Conservation (phyloP, 2,888 invertebrate genomes). For the Megastigmus dorsalis region DNA sequence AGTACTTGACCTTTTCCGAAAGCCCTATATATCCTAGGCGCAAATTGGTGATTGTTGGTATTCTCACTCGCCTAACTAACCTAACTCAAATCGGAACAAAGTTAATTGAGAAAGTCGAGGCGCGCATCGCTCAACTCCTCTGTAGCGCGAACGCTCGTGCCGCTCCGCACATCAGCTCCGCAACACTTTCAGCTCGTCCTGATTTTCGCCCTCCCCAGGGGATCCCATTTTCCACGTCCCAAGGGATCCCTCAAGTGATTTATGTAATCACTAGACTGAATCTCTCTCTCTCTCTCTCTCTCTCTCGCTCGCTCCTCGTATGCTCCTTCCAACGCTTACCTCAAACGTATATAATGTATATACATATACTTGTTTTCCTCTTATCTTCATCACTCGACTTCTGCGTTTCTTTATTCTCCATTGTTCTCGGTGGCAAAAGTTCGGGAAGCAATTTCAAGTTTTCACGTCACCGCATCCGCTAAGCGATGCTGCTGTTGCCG, state of each 20-base stretch:
- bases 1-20: constrained; percentile 32
- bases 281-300: not conserved
- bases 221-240: no score
- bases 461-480: constrained; percentile 27
- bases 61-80: no score
- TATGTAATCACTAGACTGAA: not conserved
- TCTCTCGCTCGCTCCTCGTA: not conserved
- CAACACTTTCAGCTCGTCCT: constrained; percentile 1
- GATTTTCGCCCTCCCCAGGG: not conserved
- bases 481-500: no score
- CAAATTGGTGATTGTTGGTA: not conserved
- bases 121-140: not conserved
- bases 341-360: no score
- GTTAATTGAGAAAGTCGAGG: constrained; percentile 30
- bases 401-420: no score
- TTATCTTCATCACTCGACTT: not conserved
- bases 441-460: constrained; percentile 38
- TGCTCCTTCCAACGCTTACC: not conserved
- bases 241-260: no score
- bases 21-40: no score
- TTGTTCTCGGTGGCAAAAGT: constrained; percentile 29
- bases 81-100: constrained; percentile 12
- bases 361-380: not conserved
- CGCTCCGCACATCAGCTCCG: not conserved
- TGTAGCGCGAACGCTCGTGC: not conserved